Evolutionary conservation across 2,888 invertebrate species (phyloP).

Genomic region (Melikaiella ostensackeni): DNA sequence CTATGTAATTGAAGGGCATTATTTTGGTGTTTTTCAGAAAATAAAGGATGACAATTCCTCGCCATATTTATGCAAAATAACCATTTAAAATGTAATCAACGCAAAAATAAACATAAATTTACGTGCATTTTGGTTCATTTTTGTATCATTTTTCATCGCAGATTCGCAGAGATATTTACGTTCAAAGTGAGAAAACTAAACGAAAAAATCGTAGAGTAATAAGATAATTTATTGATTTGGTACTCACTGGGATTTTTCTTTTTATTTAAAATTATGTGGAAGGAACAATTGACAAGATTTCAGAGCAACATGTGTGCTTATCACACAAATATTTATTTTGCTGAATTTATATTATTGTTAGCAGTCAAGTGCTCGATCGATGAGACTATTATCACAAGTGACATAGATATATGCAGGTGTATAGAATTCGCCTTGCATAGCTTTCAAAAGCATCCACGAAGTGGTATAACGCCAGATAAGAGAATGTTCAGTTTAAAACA

Average conservation of each 20-base stretch:
- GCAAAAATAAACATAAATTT: no score
- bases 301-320: background rate
- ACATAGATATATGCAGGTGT: background rate
- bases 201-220: no score
- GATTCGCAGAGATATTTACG: no score
- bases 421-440: background rate
- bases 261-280: background rate
- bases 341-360: background rate
- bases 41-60: no score
- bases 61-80: no score
- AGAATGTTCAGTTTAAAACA: slow-evolving; percentile 8
- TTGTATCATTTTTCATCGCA: no score
- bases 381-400: slow-evolving; percentile 12
- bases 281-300: background rate
- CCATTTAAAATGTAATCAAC: no score
- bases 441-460: background rate
- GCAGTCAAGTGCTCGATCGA: slow-evolving; percentile 15
- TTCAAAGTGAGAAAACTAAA: no score
- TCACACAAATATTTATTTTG: background rate
- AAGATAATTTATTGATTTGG: background rate
- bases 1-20: no score
- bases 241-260: background rate
- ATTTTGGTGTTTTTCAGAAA: no score
- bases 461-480: background rate
- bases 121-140: no score